Conservation (phyloP, 2,888 invertebrate genomes). For the Podabrus alpinus region DNA sequence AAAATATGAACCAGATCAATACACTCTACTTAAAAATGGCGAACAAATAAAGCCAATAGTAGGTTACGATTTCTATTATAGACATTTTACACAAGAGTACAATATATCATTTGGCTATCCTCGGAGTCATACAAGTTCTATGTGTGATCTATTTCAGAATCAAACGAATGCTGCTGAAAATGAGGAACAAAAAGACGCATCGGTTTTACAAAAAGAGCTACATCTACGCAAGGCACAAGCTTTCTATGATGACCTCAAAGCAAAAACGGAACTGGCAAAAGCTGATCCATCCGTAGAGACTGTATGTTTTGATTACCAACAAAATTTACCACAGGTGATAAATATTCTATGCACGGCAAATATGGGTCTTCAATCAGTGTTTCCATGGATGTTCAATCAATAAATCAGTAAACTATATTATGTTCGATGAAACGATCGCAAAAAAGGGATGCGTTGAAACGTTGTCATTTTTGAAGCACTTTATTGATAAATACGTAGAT, state of each 20-base stretch:
- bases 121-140: conserved; percentile 9
- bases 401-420: conserved; percentile 17
- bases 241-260: conserved; percentile 1
- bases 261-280: background rate
- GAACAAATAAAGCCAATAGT: conserved; percentile 12
- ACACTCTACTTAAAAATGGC: background rate
- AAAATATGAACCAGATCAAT: conserved; percentile 13
- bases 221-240: conserved; percentile 1
- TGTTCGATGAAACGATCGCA: conserved; percentile 25
- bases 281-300: background rate
- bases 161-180: background rate
- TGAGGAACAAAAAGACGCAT: background rate
- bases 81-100: conserved; percentile 9
- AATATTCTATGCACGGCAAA: conserved; percentile 21
- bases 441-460: conserved; percentile 19
- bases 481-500: conserved; percentile 7
- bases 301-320: background rate
- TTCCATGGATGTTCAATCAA: conserved; percentile 8
- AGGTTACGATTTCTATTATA: conserved; percentile 14
- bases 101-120: conserved; percentile 15
- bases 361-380: conserved; percentile 20
- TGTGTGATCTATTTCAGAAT: background rate
- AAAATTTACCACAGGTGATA: background rate
- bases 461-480: conserved; percentile 18
- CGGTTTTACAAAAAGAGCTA: background rate